Percentiles rank a stretch among this genome's conserved stretches.
Conservation (phyloP, 2,113 vertebrate species). For the Setophaga petechia region DNA sequence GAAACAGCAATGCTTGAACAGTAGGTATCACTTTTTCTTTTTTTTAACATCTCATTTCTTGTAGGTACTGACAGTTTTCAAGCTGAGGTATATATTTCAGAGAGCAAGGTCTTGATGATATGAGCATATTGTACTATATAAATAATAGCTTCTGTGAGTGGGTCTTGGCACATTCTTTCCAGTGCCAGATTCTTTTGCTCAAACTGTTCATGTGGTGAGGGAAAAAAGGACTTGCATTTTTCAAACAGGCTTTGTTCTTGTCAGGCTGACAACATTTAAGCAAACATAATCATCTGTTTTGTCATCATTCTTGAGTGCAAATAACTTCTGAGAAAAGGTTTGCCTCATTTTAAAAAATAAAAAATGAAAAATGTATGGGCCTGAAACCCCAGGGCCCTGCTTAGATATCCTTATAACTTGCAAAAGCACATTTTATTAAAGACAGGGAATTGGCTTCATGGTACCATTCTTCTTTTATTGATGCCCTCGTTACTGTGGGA, state of each 20-base stretch:
- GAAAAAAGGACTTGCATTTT: slow-evolving; percentile 28
- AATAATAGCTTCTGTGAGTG: slow-evolving; percentile 52
- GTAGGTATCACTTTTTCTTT: background rate
- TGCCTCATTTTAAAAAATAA: background rate
- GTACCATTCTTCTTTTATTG: background rate
- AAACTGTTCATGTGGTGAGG: background rate
- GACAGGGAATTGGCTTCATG: background rate
- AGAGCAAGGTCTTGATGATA: slow-evolving; percentile 56
- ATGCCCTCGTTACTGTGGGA: background rate
- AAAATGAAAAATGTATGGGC: background rate
- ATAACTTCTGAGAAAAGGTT: background rate
- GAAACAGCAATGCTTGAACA: background rate
- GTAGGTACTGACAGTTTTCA: slow-evolving; percentile 45
- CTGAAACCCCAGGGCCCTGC: background rate
- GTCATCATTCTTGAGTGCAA: slow-evolving; percentile 19
- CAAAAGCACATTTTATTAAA: background rate
- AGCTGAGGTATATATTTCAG: slow-evolving; percentile 57
- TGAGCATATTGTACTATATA: slow-evolving; percentile 47
- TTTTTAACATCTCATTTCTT: slow-evolving; percentile 2
- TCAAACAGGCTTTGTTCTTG: slow-evolving; percentile 45
- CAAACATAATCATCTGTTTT: slow-evolving; percentile 35
- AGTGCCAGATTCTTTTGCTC: slow-evolving; percentile 23
- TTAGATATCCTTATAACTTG: background rate
- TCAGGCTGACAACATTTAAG: slow-evolving; percentile 41
- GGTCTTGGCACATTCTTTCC: slow-evolving; percentile 25